A percentile compares a stretch with the other conserved stretches of the same genome.
Evolutionary conservation across 2,797 vertebrate genomes (phyloP).

Genomic region (Hippocampus kuda): DNA sequence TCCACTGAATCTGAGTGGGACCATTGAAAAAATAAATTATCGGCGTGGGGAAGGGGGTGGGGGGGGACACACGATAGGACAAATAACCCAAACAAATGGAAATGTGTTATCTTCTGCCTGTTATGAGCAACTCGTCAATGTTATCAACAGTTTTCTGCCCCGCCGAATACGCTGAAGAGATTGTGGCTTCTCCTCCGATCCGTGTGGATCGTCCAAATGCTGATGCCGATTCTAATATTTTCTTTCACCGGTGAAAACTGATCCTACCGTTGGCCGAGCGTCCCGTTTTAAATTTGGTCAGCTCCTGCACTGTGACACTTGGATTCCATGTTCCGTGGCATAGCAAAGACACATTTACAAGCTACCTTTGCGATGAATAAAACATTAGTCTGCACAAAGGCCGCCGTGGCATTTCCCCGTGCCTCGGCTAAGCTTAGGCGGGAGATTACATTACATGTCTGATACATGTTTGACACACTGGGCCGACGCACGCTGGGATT

Average conservation of each 20-base stretch:
- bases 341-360: slow-evolving; percentile 40
- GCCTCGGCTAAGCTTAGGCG: slow-evolving; percentile 6
- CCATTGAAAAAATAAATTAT: neutral
- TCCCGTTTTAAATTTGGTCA: slow-evolving; percentile 18
- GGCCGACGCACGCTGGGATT: neutral
- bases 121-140: no score
- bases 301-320: slow-evolving; percentile 10
- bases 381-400: slow-evolving; percentile 35
- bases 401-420: slow-evolving; percentile 24
- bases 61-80: neutral
- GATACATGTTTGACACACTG: slow-evolving; percentile 43
- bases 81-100: no score
- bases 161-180: no score
- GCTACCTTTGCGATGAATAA: slow-evolving; percentile 45
- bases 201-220: neutral
- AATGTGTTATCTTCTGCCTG: no score
- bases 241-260: neutral
- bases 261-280: neutral
- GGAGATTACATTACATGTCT: slow-evolving; percentile 39
- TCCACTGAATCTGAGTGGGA: no score
- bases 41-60: neutral
- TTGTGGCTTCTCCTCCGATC: no score
- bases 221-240: no score
- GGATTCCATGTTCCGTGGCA: slow-evolving; percentile 14
- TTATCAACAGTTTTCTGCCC: no score